These are phyloP conservation scores for Aradophagus sp. DNA, from an alignment of 1,140 invertebrate genomes.

Conservation along the genomic window DNA sequence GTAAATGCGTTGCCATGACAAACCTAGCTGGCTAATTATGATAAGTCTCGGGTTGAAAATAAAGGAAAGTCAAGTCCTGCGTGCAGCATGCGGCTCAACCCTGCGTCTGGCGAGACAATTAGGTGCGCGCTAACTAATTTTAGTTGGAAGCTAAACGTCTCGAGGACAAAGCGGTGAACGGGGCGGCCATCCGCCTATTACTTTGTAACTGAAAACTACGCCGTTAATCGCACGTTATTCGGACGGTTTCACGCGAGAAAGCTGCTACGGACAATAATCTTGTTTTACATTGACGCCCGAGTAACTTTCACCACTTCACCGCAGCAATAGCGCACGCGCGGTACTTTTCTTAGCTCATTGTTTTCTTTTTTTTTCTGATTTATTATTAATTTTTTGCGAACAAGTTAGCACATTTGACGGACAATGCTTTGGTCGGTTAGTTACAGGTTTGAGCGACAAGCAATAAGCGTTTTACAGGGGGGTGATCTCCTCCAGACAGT, in stretches of 20 bases:
- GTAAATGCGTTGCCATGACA: not conserved
- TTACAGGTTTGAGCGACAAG: constrained; percentile 72
- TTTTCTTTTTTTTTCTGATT: too few species aligned
- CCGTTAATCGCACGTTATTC: constrained; percentile 7
- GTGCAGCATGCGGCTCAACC: constrained; percentile 71
- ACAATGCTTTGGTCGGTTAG: constrained; percentile 15
- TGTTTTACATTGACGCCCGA: not conserved
- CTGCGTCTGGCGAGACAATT: constrained; percentile 59
- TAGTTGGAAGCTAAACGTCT: constrained; percentile 14
- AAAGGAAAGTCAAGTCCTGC: constrained; percentile 40
- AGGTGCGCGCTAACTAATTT: constrained; percentile 31
- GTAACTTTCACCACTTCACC: too few species aligned
- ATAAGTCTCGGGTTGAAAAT: constrained; percentile 27
- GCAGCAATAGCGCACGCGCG: too few species aligned
- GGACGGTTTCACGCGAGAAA: constrained; percentile 1
- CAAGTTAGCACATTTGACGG: constrained; percentile 6
- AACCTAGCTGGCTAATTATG: constrained; percentile 15
- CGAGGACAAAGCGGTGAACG: constrained; percentile 10
- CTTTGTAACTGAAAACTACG: constrained; percentile 4
- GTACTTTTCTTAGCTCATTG: too few species aligned
- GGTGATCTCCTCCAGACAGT: constrained; percentile 74
- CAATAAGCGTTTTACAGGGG: constrained; percentile 52
- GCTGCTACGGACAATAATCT: constrained; percentile 16
- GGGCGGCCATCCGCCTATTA: not conserved
- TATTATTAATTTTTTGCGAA: constrained; percentile 1